phyloP scores from a whole-genome alignment of 2,797 vertebrate species.

The Myoxocephalus aenaeus region DNA sequence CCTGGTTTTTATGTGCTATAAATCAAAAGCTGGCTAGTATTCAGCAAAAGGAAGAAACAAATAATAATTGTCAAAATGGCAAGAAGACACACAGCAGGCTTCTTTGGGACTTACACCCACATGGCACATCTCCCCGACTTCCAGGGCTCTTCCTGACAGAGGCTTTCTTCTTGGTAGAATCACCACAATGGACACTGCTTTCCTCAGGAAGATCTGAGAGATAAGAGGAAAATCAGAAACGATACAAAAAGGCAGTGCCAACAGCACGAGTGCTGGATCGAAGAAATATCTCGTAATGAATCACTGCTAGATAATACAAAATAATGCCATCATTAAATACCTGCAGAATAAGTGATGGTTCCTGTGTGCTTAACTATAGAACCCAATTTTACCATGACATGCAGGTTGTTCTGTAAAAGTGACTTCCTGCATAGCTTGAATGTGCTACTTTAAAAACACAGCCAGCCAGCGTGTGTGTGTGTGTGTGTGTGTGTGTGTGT shows the following conservation, averaged over 20 bases:
- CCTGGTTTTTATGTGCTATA: not conserved
- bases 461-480: not conserved
- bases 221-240: not conserved
- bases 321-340: slow-evolving; percentile 8
- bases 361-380: not conserved
- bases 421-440: not conserved
- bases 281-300: not conserved
- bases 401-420: slow-evolving; percentile 10
- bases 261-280: not conserved
- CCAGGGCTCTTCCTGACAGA: slow-evolving; percentile 44
- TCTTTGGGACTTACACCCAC: slow-evolving; percentile 32
- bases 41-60: not conserved
- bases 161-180: slow-evolving; percentile 51
- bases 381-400: not conserved
- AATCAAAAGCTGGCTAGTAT: not conserved
- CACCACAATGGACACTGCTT: slow-evolving; percentile 30
- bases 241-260: not conserved
- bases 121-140: slow-evolving; percentile 15
- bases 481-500: not conserved
- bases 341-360: not conserved
- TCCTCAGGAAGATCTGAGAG: slow-evolving; percentile 62
- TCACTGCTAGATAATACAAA: not conserved
- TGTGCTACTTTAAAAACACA: slow-evolving; percentile 2
- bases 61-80: not conserved
- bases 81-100: not conserved